A percentile compares a stretch with the other conserved stretches of the same genome.
Evolutionary conservation across 2,888 invertebrate genomes (phyloP).

Genomic region (Macrosoma leucophasiata): DNA sequence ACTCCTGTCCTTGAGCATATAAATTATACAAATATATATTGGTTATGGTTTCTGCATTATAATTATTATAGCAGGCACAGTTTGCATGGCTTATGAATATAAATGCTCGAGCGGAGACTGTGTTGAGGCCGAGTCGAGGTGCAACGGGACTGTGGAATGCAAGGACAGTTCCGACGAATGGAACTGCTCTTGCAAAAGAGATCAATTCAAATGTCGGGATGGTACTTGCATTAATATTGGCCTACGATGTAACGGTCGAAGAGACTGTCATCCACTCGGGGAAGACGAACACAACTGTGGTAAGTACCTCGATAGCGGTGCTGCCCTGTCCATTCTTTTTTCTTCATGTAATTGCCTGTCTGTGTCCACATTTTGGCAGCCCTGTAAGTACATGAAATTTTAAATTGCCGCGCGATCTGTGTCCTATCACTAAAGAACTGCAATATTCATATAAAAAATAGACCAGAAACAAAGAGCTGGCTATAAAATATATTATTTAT

Average conservation of each 20-base stretch:
- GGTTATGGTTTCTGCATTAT: conserved; percentile 53
- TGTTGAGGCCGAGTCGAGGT: conserved; percentile 66
- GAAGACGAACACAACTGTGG: conserved; percentile 78
- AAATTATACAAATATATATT: conserved; percentile 23
- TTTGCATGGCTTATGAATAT: conserved; percentile 76
- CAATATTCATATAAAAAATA: too few relatives aligned
- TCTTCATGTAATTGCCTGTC: conserved; percentile 13
- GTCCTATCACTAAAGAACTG: too few relatives aligned
- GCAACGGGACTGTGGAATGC: conserved; percentile 73
- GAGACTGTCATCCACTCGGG: conserved; percentile 74
- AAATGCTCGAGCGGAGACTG: conserved; percentile 80
- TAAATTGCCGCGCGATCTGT: too few relatives aligned
- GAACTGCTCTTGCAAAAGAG: conserved; percentile 62
- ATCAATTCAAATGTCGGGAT: conserved; percentile 76
- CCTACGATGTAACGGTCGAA: conserved; percentile 78
- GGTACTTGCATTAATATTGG: conserved; percentile 79
- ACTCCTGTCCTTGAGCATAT: conserved; percentile 3
- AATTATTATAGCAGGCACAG: conserved; percentile 61
- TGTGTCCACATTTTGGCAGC: too few relatives aligned
- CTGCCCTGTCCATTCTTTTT: conserved; percentile 12
- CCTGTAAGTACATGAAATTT: too few relatives aligned
- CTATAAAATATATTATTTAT: too few relatives aligned
- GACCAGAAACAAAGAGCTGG: too few relatives aligned
- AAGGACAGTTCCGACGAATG: conserved; percentile 65
- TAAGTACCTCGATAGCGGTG: conserved; percentile 34